Evolutionary conservation across 2,113 vertebrate species (phyloP).

Genomic region (Elachura formosa): DNA sequence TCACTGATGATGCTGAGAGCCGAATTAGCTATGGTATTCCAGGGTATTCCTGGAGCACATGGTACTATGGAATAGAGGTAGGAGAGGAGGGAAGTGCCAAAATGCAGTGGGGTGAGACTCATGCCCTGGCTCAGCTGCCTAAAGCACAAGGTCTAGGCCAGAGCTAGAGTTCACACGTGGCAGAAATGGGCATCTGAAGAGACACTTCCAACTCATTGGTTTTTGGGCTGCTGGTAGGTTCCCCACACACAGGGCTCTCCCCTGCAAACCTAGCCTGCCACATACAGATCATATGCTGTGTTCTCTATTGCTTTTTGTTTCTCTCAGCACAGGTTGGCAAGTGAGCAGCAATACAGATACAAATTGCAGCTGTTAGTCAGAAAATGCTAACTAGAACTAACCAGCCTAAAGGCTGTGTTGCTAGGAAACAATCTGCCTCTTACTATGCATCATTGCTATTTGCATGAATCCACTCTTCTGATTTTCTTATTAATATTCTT

Average conservation of each 20-base stretch:
- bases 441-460: neutral
- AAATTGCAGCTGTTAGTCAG: conserved; percentile 19
- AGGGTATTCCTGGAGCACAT: neutral
- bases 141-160: neutral
- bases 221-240: neutral
- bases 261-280: neutral
- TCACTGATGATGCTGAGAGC: neutral
- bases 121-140: neutral
- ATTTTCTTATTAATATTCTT: conserved; percentile 29
- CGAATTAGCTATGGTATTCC: neutral
- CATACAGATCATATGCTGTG: neutral
- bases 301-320: neutral
- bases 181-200: neutral
- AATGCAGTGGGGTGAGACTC: neutral
- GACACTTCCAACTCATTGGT: neutral
- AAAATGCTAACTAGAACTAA: conserved; percentile 33
- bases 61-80: neutral
- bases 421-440: conserved; percentile 46
- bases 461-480: neutral
- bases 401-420: conserved; percentile 23
- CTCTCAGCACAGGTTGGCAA: neutral
- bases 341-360: neutral
- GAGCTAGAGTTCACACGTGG: neutral
- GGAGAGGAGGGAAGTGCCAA: neutral
- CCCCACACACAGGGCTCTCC: neutral